Evolutionary conservation across 2,113 vertebrate genomes (phyloP), one percentile per base, ranked within the genome.

Genomic region (Phylloscopus whistleri): DNA sequence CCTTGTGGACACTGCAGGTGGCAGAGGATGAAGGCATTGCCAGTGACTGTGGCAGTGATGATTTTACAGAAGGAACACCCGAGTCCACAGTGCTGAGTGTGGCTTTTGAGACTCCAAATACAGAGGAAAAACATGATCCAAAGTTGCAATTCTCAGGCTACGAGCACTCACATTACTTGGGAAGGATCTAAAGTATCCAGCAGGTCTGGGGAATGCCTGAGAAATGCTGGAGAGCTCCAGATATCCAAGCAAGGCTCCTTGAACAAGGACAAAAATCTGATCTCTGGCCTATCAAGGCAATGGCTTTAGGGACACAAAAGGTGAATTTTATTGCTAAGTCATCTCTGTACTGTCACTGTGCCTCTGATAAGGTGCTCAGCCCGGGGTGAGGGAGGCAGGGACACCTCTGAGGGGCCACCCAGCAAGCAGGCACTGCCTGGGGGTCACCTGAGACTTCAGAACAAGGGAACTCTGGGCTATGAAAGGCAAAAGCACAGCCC

Each of bases 11-110:
- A 2, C 64, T 89, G 49, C 89, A 83, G 77, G 56, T 95, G 75
- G 70, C 93, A 77, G 94, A 96, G 33, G 91, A 97, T 2, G 86
- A 93, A 31, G 87, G 80, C 7, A 92, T 88, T 48, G 84, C 95
- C 8, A 96, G 93, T 21, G 89, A 93, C 79, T 94, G 81, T n/a
- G 91, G 76, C 48, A 93, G 89, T 0, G 68, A 55, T 3, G 18
- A 4, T 16, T 68, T 3, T 1, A 44, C 3, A 2, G 82, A 77
- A 9, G 79, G 69, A 69, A 80, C 75, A 10, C 89, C 74, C 0
- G 1, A 52, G 4, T 0, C 51, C 51, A 43, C 6, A 0, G 26
- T 44, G 87, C 84, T 82, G 7, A 49, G 60, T 7, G 75, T 89
- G 0, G 1, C 51, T 16, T 82, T 68, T 21, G 62, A 67, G 33